Base-by-base conservation (phyloP, 2,113 vertebrate genomes). In the Chauna torquata region DNA sequence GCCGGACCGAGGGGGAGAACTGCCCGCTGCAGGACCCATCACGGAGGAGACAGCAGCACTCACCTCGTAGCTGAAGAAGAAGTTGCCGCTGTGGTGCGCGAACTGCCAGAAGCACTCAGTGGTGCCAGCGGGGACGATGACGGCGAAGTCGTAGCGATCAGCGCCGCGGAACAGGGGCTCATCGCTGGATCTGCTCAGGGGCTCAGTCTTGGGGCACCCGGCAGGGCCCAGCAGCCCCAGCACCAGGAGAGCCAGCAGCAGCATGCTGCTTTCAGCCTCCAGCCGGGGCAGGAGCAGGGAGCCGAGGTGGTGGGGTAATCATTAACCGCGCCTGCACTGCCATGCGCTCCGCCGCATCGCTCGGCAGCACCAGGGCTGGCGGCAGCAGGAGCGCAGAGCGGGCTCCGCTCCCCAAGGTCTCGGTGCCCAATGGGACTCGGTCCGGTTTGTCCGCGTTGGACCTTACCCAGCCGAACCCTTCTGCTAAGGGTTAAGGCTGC, bases 51-150 rank as follows among this genome's bases (percentile, higher is more conserved):
- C 79, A 59, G 66, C 40, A 8, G 9, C 45, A 47, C 98, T 98
- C 68, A 99, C 99, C 99, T 99, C 98, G 7, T 99, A 99, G 96
- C 93, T 98, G 92, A 99, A 98, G 97, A 98, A 99, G 98, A 99
- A 99, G 24, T 45, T 98, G 42, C 99, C 99, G 0, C 95, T 98
- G 8, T 96, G 96, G 59, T 99, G 98, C 1, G 99, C 98, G 13
- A 99, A 99, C 93, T 99, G 99, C 99, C 99, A 99, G 98, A 99
- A 99, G 49, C 99, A 99, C 85, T 99, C 98, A 3, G 93, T 34
- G 0, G 85, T 91, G 1, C 98, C 93, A 0, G 98, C 98, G 0
- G 88, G 92, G 40, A 99, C 36, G 40, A 99, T 77, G 5, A 99
- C 16, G 6, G 99, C 98, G 4, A 99, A 99, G 94, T 99, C 98